These are phyloP conservation scores for Bubo bubo DNA, from an alignment of 2,113 vertebrate species.

Conservation along the genomic window DNA sequence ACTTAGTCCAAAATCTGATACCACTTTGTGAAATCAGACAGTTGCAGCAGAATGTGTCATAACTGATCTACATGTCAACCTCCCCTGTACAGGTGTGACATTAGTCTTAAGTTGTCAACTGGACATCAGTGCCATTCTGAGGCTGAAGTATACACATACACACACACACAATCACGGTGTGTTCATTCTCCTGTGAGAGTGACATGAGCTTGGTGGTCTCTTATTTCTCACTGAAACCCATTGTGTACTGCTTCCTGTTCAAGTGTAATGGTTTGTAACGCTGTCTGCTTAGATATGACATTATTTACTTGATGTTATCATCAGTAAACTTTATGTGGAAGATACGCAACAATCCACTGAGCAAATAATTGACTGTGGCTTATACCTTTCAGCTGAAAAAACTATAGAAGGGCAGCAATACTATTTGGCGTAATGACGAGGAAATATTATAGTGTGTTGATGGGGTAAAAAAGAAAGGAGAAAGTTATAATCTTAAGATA, in stretches of 20 bases:
- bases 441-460: neutral
- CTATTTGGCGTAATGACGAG: neutral
- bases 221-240: neutral
- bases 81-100: neutral
- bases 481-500: neutral
- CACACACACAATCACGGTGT: rapidly evolving
- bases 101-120: neutral
- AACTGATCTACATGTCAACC: neutral
- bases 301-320: neutral
- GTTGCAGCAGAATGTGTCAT: neutral
- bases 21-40: neutral
- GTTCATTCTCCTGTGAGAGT: neutral
- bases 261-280: neutral
- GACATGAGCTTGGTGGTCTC: neutral
- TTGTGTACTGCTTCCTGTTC: neutral
- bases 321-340: neutral
- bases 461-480: neutral
- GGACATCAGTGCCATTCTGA: neutral
- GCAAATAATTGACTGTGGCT: neutral
- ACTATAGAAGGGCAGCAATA: neutral
- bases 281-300: neutral
- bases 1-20: neutral
- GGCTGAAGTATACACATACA: neutral
- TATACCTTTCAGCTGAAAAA: neutral
- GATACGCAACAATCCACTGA: neutral